Base-by-base conservation (phyloP, 1,140 invertebrate species). In the Hormaphis cornu region DNA sequence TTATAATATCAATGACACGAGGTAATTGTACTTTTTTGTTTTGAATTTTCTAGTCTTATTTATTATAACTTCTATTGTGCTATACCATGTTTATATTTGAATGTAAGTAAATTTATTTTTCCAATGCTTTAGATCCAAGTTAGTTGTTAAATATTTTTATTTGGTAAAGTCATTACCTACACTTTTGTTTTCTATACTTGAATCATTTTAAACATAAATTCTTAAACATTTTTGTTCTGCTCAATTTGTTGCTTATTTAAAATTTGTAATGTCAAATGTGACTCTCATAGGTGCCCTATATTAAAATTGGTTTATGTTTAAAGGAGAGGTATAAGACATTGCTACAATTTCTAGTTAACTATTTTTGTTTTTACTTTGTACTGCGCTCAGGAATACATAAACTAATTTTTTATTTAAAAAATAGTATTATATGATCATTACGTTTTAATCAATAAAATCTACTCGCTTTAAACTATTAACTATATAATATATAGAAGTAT, bases 291-390 rank as follows among this genome's bases (percentile, higher is more conserved):
- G 3, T 54, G 14, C 3, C 3, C 20, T 6, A 6, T 8, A 6
- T 54, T 10, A 9, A 8, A 20, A 33, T 18, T 42, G 6, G 33
- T 33, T 4, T 53, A 22, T 46, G 16, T 46, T 14, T 26, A 20
- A 54, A 54, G 10, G 52, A 54, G 52, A 54, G n/a, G 30, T 4
- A 54, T n/a, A 54, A 54, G 52, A 54, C 52, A 33, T 33, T 33
- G 28, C 28, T 18, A 28, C 28, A 52, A 53, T 18, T 53, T 30
- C 7, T 20, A 54, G 4, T 12, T 12, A 54, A 54, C 20, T 3
- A 9, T 30, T 53, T 53, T 14, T 16, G 18, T 18, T 33, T 28
- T 53, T 53, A 28, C 2, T 28, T 53, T 53, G 26, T 18, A 20
- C 20, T 33, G 8, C 4, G 20, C 28, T 33, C 8, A 18, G 8